phyloP scores from a whole-genome alignment of 2,888 invertebrate species.

The Carpatolechia fugitivella region DNA sequence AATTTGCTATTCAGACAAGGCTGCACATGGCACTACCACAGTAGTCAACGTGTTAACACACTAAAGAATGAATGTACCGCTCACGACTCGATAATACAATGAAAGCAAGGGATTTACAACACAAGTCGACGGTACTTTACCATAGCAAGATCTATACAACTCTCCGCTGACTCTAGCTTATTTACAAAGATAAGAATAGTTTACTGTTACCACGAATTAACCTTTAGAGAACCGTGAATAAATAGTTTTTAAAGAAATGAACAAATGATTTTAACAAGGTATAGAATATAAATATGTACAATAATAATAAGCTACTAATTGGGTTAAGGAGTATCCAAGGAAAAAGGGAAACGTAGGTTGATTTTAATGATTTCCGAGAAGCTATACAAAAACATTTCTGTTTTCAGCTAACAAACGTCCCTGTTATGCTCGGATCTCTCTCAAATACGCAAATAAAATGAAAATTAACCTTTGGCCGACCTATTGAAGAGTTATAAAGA shows the following conservation, averaged over 20 bases:
- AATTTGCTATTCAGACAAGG: not conserved
- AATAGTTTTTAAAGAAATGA: not conserved
- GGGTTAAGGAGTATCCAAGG: not conserved
- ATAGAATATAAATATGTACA: not conserved
- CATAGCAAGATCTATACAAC: conserved; percentile 24
- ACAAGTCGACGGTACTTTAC: conserved; percentile 26
- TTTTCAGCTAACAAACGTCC: not conserved
- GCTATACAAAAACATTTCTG: not conserved
- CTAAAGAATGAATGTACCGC: conserved; percentile 52
- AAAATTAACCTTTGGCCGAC: too few relatives aligned
- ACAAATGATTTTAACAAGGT: not conserved
- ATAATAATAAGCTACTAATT: not conserved
- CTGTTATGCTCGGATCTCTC: not conserved
- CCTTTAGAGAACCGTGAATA: not conserved
- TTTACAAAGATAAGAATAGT: conserved; percentile 37
- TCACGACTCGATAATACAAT: conserved; percentile 62
- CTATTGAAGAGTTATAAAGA: too few relatives aligned
- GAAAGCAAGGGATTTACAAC: conserved; percentile 56
- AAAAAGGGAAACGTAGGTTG: conserved; percentile 15
- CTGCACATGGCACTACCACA: not conserved
- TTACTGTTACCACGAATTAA: conserved; percentile 20
- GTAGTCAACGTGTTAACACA: not conserved
- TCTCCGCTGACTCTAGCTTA: conserved; percentile 35
- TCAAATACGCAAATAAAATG: too few relatives aligned
- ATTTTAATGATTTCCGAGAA: conserved; percentile 4